Evolutionary conservation across 2,113 vertebrate genomes (phyloP).

Genomic region (Dolichallabes microphthalmus): DNA sequence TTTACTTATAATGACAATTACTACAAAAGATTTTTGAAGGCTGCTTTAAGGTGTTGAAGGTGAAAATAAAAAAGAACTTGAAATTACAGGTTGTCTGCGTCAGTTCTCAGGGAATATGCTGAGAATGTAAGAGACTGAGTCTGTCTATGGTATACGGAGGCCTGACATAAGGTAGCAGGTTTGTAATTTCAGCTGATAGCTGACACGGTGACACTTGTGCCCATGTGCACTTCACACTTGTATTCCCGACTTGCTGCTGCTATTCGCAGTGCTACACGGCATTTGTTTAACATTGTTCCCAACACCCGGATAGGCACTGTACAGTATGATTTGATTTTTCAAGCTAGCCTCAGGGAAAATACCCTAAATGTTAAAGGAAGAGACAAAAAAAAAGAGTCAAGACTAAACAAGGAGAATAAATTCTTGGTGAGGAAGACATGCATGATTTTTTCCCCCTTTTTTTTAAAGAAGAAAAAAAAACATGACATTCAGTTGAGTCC

Average conservation of each 20-base stretch:
- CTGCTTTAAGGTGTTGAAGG: conserved; percentile 25
- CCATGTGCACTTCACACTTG: conserved; percentile 34
- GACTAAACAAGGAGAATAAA: conserved; percentile 34
- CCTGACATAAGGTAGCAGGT: conserved; percentile 22
- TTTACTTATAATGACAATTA: conserved; percentile 33
- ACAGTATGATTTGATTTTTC: conserved; percentile 31
- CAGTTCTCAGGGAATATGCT: conserved; percentile 43
- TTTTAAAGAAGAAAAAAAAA: neutral
- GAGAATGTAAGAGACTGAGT: conserved; percentile 10
- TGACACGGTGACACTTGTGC: conserved; percentile 47
- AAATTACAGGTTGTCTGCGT: conserved; percentile 50
- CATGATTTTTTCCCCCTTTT: neutral
- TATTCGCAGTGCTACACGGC: conserved; percentile 14
- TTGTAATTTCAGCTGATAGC: conserved; percentile 53
- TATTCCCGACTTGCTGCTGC: conserved; percentile 38
- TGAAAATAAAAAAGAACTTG: conserved; percentile 29
- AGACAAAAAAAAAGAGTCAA: neutral
- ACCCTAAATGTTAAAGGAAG: neutral
- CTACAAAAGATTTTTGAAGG: conserved; percentile 1
- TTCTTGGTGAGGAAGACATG: neutral
- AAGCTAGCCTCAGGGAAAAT: conserved; percentile 30
- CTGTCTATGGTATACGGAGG: conserved; percentile 7
- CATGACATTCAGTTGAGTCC: conserved; percentile 59
- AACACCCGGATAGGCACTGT: conserved; percentile 15
- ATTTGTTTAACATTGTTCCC: conserved; percentile 43